These are phyloP conservation scores for Promerops cafer DNA, from an alignment of 2,113 vertebrate genomes.

Conservation along the genomic window DNA sequence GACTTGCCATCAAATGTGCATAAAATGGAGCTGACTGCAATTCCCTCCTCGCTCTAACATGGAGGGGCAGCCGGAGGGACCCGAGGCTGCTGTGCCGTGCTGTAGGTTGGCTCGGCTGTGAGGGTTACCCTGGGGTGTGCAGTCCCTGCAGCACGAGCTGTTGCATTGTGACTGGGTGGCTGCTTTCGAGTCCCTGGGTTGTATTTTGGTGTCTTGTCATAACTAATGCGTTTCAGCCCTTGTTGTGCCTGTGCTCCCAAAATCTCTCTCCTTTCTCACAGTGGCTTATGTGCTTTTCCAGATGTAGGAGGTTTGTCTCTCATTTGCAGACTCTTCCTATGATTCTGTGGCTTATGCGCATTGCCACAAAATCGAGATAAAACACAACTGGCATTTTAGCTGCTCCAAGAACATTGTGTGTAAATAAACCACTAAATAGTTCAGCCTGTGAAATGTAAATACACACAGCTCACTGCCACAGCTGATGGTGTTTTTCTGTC, in stretches of 20 bases:
- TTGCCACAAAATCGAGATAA: constrained; percentile 30
- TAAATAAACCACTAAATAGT: constrained; percentile 56
- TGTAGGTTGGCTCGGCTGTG: background rate
- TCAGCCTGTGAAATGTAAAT: constrained; percentile 56
- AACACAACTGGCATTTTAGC: constrained; percentile 50
- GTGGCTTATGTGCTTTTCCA: background rate
- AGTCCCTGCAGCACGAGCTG: background rate
- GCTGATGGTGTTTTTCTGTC: constrained; percentile 51
- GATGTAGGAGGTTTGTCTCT: background rate
- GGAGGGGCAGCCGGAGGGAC: constrained; percentile 4
- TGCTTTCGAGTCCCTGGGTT: background rate
- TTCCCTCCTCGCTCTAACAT: constrained; percentile 13
- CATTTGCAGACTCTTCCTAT: background rate
- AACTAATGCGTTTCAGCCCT: background rate
- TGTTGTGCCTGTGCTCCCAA: background rate
- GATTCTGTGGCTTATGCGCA: background rate
- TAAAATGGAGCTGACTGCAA: constrained; percentile 58
- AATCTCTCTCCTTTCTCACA: background rate
- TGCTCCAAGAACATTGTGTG: constrained; percentile 51
- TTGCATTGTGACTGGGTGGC: background rate
- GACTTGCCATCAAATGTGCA: constrained; percentile 23
- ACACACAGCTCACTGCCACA: background rate
- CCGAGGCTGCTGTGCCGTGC: background rate
- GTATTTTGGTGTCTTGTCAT: constrained; percentile 1
- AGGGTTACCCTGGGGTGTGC: background rate